A percentile compares a stretch with the other conserved stretches of the same genome.
Evolutionary conservation across 2,888 invertebrate species (phyloP).

Genomic region (Ectemnius lituratus): DNA sequence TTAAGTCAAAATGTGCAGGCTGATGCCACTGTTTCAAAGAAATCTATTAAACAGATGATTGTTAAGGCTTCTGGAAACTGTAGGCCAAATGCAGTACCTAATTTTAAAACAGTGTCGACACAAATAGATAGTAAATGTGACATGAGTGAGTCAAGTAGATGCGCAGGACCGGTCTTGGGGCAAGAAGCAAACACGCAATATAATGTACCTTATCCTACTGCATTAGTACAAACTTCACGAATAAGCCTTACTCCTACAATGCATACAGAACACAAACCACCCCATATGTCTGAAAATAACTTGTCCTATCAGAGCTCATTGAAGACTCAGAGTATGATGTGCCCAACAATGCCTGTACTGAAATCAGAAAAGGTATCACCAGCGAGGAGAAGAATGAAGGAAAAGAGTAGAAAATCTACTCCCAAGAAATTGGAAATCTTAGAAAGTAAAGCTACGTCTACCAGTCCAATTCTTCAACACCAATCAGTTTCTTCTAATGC

Average conservation of each 20-base stretch:
- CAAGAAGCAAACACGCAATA: background rate
- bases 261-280: background rate
- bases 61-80: background rate
- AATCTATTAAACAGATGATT: constrained; percentile 15
- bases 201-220: background rate
- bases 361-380: constrained; percentile 32
- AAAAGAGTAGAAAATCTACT: constrained; percentile 52
- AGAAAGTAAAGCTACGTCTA: constrained; percentile 1
- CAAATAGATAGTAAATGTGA: background rate
- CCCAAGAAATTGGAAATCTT: constrained; percentile 44
- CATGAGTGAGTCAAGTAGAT: background rate
- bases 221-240: too few relatives aligned
- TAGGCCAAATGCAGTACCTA: background rate
- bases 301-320: constrained; percentile 6
- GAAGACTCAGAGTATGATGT: constrained; percentile 13
- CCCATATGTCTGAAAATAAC: constrained; percentile 1
- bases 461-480: constrained; percentile 1
- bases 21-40: constrained; percentile 14
- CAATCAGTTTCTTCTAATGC: constrained; percentile 14
- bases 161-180: background rate
- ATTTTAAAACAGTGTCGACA: background rate
- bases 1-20: constrained; percentile 17
- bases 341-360: constrained; percentile 16
- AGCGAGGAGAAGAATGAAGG: constrained; percentile 59
- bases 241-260: too few relatives aligned